Evolutionary conservation across 2,797 vertebrate genomes (phyloP).

Genomic region (Pangasius macronema): DNA sequence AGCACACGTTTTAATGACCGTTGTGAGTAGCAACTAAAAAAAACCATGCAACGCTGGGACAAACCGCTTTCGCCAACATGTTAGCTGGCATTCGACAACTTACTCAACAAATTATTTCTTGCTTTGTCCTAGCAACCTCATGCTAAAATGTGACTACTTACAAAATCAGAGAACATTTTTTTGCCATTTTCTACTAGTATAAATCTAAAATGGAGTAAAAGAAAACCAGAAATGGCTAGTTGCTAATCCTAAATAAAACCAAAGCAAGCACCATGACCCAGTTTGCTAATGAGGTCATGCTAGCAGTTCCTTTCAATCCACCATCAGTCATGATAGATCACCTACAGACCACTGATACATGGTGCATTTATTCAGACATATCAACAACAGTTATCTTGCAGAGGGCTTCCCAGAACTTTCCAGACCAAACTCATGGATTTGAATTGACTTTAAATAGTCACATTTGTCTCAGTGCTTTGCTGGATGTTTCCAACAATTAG

Average conservation of each 20-base stretch:
- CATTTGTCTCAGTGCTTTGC: neutral
- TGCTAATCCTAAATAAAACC: neutral
- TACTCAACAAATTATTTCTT: neutral
- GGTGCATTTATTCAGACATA: neutral
- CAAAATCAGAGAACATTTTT: neutral
- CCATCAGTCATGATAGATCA: neutral
- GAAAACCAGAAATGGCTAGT: neutral
- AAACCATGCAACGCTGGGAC: neutral
- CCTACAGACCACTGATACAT: neutral
- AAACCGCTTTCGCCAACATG: neutral
- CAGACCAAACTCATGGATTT: neutral
- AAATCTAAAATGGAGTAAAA: neutral
- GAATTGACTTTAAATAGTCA: neutral
- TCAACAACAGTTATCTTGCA: neutral
- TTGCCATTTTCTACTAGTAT: neutral
- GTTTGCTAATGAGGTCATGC: neutral
- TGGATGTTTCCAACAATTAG: neutral
- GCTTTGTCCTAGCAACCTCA: neutral
- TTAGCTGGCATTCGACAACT: neutral
- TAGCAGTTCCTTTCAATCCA: neutral
- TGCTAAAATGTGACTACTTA: neutral
- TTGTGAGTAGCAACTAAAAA: neutral
- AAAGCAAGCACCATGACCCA: neutral
- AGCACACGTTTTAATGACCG: neutral
- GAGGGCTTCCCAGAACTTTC: neutral